Evolutionary conservation across 1,140 invertebrate species (phyloP).

Genomic region (Drosophila nebulosa): DNA sequence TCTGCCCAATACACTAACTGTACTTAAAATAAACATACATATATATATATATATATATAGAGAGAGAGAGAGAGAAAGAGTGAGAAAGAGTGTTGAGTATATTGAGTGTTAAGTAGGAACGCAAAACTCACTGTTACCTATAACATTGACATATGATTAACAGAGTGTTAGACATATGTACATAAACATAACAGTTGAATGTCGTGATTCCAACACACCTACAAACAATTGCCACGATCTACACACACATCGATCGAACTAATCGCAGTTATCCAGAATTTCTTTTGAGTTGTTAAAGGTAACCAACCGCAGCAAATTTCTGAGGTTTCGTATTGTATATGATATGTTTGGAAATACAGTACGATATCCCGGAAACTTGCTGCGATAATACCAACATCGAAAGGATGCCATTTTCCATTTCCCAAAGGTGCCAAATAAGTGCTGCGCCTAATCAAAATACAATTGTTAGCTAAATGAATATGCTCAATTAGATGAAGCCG

Average conservation of each 20-base stretch:
- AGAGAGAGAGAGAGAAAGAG: not conserved
- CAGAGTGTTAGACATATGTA: not conserved
- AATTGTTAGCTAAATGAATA: not conserved
- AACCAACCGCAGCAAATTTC: constrained; percentile 39
- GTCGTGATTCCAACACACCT: constrained; percentile 40
- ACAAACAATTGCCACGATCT: constrained; percentile 11
- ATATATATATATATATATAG: too few relatives aligned
- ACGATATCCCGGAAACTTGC: constrained; percentile 40
- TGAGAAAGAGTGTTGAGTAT: too few relatives aligned
- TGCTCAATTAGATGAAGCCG: not conserved
- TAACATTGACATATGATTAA: not conserved
- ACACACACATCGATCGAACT: not conserved
- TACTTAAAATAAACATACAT: too few relatives aligned
- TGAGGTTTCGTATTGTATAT: constrained; percentile 43
- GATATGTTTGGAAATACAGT: constrained; percentile 22
- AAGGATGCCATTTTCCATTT: not conserved
- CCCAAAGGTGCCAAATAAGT: not conserved
- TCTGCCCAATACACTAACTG: too few relatives aligned
- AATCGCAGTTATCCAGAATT: not conserved
- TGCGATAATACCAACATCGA: constrained; percentile 33
- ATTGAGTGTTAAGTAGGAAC: constrained; percentile 19
- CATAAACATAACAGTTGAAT: constrained; percentile 37
- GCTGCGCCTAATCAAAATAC: not conserved
- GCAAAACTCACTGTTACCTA: constrained; percentile 40
- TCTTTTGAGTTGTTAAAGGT: constrained; percentile 2